Conservation (phyloP, 2,113 vertebrate genomes). For the Vulpes vulpes region DNA sequence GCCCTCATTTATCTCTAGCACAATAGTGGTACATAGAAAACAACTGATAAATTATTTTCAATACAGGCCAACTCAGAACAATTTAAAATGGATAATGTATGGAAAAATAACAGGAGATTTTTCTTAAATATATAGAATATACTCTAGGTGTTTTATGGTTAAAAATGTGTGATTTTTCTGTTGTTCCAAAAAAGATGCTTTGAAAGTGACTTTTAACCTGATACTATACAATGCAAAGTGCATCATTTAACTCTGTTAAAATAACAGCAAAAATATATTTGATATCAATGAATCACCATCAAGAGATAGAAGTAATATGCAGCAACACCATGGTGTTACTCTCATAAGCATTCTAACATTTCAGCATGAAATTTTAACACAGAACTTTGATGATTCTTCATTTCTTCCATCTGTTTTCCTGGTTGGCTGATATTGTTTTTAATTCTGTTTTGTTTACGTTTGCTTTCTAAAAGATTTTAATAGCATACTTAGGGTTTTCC, state of each 20-base stretch:
- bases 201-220: background rate
- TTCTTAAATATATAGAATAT: background rate
- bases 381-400: background rate
- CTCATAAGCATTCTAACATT: background rate
- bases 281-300: background rate
- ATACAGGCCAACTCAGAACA: background rate
- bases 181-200: background rate
- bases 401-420: constrained; percentile 43
- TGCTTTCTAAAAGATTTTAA: background rate
- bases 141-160: background rate
- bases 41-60: background rate
- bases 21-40: background rate
- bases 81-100: background rate
- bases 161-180: background rate
- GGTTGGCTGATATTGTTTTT: background rate
- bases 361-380: background rate
- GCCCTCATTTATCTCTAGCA: background rate
- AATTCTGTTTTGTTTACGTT: background rate
- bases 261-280: background rate
- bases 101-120: background rate
- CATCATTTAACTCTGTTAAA: background rate
- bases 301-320: background rate
- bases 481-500: background rate
- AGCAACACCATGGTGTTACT: background rate
- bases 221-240: background rate